Percentiles rank a stretch among this genome's conserved stretches.
Conservation (phyloP, 2,888 invertebrate species). For the Pseudococcus longispinus region DNA sequence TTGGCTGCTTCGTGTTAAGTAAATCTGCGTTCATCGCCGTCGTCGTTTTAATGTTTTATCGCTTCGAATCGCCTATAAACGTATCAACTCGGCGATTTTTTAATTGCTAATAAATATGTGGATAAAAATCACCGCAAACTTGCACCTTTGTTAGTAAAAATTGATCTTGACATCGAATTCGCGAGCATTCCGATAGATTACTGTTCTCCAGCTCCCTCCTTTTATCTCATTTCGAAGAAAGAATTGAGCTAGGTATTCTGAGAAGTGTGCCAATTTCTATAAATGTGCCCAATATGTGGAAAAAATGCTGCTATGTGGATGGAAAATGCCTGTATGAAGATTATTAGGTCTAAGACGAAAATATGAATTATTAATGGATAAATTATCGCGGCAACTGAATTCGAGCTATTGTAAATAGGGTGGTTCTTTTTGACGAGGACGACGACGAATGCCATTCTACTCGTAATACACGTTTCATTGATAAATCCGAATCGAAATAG, state of each 20-base stretch:
- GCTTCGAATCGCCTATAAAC: not conserved
- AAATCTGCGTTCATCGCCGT: not conserved
- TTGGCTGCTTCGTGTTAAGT: not conserved
- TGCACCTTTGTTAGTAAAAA: not conserved
- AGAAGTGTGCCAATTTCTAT: conserved; percentile 21
- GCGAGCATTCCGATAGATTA: not conserved
- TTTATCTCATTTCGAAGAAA: no score
- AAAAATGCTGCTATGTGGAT: not conserved
- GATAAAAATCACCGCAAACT: not conserved
- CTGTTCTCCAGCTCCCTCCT: not conserved
- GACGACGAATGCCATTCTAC: not conserved
- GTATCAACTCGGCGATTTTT: not conserved
- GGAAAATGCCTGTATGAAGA: not conserved
- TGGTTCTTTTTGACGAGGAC: not conserved
- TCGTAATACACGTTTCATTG: conserved; percentile 46
- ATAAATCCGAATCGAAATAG: conserved; percentile 39
- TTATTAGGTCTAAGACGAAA: conserved; percentile 22
- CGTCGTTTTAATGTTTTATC: conserved; percentile 1
- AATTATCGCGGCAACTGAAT: conserved; percentile 8
- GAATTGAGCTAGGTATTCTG: not conserved
- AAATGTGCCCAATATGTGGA: not conserved
- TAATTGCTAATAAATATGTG: not conserved
- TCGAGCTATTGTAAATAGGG: conserved; percentile 16
- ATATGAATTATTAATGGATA: conserved; percentile 45
- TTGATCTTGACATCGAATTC: not conserved